These are phyloP conservation scores for Coracopsis vasa DNA, from an alignment of 2,113 vertebrate species.

Conservation along the genomic window DNA sequence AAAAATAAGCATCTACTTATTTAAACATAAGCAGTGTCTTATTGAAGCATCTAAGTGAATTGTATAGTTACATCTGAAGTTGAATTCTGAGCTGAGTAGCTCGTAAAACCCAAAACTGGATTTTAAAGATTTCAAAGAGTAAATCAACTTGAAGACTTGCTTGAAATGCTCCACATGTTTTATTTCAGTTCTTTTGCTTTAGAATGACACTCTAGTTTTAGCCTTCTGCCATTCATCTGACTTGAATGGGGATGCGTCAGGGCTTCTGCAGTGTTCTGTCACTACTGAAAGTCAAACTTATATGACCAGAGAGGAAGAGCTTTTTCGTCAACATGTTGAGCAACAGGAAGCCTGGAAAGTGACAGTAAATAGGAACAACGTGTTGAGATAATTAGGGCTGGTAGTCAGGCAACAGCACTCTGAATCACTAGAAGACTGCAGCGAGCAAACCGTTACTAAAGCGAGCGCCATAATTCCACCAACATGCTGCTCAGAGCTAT, in stretches of 20 bases:
- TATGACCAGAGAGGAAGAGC: conserved; percentile 30
- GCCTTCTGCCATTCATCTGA: neutral
- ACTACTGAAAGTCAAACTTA: conserved; percentile 10
- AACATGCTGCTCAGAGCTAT: conserved; percentile 26
- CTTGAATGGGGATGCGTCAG: neutral
- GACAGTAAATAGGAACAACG: conserved; percentile 69
- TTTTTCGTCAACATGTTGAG: conserved; percentile 26
- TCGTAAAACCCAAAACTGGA: neutral
- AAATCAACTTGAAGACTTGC: neutral
- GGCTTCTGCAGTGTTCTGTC: neutral
- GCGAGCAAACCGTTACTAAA: conserved; percentile 41
- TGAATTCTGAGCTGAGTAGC: neutral
- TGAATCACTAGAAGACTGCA: conserved; percentile 47
- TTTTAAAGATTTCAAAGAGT: neutral
- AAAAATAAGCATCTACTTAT: neutral
- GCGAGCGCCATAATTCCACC: conserved; percentile 15
- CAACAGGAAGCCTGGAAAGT: conserved; percentile 66
- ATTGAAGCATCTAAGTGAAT: neutral
- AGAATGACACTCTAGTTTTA: neutral
- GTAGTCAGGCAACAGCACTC: conserved; percentile 65
- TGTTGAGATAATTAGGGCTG: conserved; percentile 61
- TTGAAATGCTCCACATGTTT: neutral
- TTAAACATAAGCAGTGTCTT: neutral
- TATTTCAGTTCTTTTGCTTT: neutral
- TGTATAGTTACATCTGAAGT: neutral